Evolutionary conservation across 2,888 invertebrate species (phyloP).

Genomic region (Adelphocoris suturalis): DNA sequence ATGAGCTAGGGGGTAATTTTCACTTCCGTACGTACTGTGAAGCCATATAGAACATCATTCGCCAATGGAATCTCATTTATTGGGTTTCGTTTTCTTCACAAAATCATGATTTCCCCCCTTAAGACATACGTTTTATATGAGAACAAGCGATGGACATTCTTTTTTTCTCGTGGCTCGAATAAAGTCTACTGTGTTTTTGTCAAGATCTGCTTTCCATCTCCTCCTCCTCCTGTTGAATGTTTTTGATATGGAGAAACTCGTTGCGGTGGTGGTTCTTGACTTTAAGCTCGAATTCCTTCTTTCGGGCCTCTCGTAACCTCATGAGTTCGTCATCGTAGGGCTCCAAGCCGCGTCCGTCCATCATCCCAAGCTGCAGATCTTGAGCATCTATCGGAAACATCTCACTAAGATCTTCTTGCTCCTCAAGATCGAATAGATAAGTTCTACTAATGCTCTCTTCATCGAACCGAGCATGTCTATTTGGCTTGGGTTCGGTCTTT

Average conservation of each 20-base stretch:
- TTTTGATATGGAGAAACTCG: slow-evolving; percentile 43
- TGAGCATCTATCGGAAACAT: slow-evolving; percentile 9
- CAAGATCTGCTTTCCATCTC: not conserved
- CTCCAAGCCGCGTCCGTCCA: not conserved
- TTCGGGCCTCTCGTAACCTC: slow-evolving; percentile 17
- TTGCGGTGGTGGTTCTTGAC: slow-evolving; percentile 43
- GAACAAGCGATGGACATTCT: no score
- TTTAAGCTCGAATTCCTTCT: slow-evolving; percentile 47
- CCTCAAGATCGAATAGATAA: slow-evolving; percentile 51
- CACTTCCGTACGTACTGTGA: no score
- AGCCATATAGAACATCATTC: no score
- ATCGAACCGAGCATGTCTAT: slow-evolving; percentile 29
- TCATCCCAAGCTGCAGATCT: slow-evolving; percentile 15
- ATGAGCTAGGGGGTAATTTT: no score
- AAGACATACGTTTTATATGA: no score
- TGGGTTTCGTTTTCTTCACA: no score
- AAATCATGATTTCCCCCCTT: no score
- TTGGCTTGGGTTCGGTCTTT: slow-evolving; percentile 6
- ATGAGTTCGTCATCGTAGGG: slow-evolving; percentile 41
- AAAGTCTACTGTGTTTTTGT: no score
- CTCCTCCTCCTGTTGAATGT: slow-evolving; percentile 12
- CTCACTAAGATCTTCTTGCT: slow-evolving; percentile 34
- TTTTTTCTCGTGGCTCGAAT: no score
- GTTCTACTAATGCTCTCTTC: slow-evolving; percentile 49
- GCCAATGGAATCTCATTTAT: no score